Percentiles rank a stretch among this genome's conserved stretches.
phyloP scores from a whole-genome alignment of 2,113 vertebrate genomes.

The Archocentrus centrarchus region DNA sequence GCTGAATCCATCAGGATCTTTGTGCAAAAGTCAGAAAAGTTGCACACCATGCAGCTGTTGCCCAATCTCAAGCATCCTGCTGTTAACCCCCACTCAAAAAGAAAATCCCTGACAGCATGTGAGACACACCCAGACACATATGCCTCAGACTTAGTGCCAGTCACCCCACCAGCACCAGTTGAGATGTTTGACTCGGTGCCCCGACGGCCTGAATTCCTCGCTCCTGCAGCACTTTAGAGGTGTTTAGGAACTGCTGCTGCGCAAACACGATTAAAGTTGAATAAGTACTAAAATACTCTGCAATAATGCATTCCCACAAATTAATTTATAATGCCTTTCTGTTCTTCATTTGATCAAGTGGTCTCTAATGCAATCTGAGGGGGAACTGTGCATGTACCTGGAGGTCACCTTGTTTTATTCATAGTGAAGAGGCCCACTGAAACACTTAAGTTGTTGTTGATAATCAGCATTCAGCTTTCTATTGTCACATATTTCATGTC shows the following conservation, averaged over 20 bases:
- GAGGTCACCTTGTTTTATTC: neutral
- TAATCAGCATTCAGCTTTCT: neutral
- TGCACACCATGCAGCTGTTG: constrained; percentile 68
- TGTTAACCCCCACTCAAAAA: neutral
- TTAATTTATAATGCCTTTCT: constrained; percentile 33
- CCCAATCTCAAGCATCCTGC: constrained; percentile 28
- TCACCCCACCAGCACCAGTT: constrained; percentile 27
- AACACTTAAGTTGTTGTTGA: neutral
- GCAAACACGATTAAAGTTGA: constrained; percentile 45
- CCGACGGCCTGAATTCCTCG: constrained; percentile 50
- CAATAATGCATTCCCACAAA: constrained; percentile 34
- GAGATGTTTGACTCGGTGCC: constrained; percentile 67
- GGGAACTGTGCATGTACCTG: neutral
- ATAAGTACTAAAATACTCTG: constrained; percentile 46
- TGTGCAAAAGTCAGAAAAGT: neutral
- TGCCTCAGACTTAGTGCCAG: constrained; percentile 19
- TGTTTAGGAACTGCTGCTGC: constrained; percentile 4
- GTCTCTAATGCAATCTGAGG: neutral
- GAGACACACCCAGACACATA: constrained; percentile 71
- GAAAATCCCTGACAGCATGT: constrained; percentile 20
- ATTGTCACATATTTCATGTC: neutral
- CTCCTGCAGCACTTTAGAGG: neutral
- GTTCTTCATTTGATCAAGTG: neutral
- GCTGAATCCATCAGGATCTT: neutral
- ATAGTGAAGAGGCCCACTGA: neutral